Evolutionary conservation across 2,113 vertebrate genomes (phyloP), one percentile per base, ranked within the genome.

Genomic region (Protomyctophum bolini): DNA sequence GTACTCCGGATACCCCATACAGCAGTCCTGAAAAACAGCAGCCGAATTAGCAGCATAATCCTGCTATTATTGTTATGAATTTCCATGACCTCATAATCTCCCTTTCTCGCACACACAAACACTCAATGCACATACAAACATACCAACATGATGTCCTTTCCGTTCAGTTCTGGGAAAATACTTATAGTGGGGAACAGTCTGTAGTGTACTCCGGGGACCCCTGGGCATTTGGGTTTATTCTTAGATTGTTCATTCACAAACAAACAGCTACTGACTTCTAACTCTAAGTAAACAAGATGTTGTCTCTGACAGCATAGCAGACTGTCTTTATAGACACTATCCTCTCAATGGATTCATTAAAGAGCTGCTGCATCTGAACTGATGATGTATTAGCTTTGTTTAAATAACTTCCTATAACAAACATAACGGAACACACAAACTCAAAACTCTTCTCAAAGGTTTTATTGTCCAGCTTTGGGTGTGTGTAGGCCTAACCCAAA

Each of bases 31-130:
- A 73, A 80, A 83, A 81, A 84, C 69, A 82, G 78, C 76, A 82
- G 76, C 9, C 0, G 55, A 56, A 66, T 70, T 77, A 72, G 50
- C 64, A 70, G 50, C 45, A 75, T 92, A 90, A 92, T 90, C 86
- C 74, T 58, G 79, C 88, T 80, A 83, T 91, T 84, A 81, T 69
- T 77, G 68, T 83, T 87, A 89, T 85, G 82, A 82, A 82, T 62
- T 73, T 64, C 15, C 8, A 49, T 45, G 11, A 62, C 9, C 54
- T 72, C 28, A 2, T 28, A 11, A 9, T 0, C 54, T 61, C 48
- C 11, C 15, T 62, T 56, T 54, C 50, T 15, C 50, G 6, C 10
- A 29, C 55, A 48, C 51, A 10, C 67, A 11, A 11, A 11, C 52
- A 54, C 33, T 41, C 33, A 41, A 41, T 12, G n/a, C 59, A 61